These are phyloP conservation scores for Idaea straminata DNA, from an alignment of 2,888 invertebrate species.

Conservation along the genomic window DNA sequence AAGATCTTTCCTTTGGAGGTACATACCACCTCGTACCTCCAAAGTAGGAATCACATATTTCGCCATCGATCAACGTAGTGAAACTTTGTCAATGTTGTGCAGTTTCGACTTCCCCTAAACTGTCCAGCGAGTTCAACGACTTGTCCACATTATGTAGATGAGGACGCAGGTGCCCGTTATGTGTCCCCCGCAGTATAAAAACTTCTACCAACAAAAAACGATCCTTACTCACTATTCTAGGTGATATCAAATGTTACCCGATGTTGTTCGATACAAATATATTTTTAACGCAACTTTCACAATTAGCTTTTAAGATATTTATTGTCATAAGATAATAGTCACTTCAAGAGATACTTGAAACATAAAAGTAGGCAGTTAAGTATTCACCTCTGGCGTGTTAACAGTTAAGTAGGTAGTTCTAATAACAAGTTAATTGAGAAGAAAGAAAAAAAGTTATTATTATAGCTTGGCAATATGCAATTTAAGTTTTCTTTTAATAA, in stretches of 20 bases:
- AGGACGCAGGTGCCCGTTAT: constrained; percentile 75
- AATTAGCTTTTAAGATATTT: no score
- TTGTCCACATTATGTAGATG: constrained; percentile 78
- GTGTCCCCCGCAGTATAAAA: constrained; percentile 68
- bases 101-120: constrained; percentile 33
- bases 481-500: no score
- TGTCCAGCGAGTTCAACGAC: constrained; percentile 68
- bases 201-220: constrained; percentile 63
- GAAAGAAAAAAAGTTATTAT: no score
- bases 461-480: no score
- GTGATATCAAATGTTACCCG: constrained; percentile 34
- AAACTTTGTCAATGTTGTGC: background rate
- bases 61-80: background rate
- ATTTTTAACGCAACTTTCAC: background rate
- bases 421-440: no score
- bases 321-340: no score
- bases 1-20: no score
- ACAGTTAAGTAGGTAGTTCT: no score
- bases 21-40: no score
- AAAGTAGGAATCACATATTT: background rate
- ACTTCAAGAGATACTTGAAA: no score
- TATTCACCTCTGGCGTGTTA: no score
- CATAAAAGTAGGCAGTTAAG: no score
- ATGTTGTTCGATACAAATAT: background rate
- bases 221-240: constrained; percentile 66